Percentiles rank a stretch among this genome's conserved stretches.
Evolutionary conservation across 35 echinoderm and acorn worm genomes (phyloP).

Genomic region (Ophiothrix spiculata): DNA sequence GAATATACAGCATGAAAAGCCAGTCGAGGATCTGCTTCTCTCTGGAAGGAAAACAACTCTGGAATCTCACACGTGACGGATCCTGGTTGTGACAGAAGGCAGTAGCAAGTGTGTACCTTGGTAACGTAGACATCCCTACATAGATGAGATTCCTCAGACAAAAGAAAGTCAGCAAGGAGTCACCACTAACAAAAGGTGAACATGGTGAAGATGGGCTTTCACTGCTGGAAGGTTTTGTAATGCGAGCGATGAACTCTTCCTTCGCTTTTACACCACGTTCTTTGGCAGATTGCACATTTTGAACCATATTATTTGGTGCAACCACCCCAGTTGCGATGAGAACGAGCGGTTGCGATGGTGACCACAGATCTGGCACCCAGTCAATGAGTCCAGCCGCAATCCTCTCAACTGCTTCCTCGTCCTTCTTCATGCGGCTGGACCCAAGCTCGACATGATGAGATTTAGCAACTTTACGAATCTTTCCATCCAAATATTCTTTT

Average conservation of each 20-base stretch:
- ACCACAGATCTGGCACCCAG: background rate
- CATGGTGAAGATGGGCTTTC: background rate
- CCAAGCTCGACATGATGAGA: background rate
- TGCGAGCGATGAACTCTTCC: background rate
- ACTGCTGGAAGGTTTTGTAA: background rate
- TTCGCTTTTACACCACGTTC: constrained; percentile 14
- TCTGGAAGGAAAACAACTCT: constrained; percentile 15
- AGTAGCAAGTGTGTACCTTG: background rate
- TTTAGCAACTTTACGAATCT: background rate
- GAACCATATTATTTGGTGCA: background rate
- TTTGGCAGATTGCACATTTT: constrained; percentile 10
- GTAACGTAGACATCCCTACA: background rate
- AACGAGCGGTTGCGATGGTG: constrained; percentile 6
- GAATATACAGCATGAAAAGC: background rate
- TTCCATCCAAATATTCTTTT: background rate
- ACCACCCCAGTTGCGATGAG: background rate
- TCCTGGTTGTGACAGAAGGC: background rate
- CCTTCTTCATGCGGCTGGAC: background rate
- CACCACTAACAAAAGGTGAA: too few relatives aligned
- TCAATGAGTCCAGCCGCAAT: background rate
- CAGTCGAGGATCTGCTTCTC: constrained; percentile 13
- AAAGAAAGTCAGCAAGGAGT: background rate
- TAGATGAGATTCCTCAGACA: constrained; percentile 6
- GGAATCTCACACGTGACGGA: background rate
- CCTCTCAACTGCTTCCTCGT: background rate